Percentiles rank a stretch among this genome's conserved stretches.
phyloP scores from a whole-genome alignment of 2,113 vertebrate species.

The Dipodomys merriami region DNA sequence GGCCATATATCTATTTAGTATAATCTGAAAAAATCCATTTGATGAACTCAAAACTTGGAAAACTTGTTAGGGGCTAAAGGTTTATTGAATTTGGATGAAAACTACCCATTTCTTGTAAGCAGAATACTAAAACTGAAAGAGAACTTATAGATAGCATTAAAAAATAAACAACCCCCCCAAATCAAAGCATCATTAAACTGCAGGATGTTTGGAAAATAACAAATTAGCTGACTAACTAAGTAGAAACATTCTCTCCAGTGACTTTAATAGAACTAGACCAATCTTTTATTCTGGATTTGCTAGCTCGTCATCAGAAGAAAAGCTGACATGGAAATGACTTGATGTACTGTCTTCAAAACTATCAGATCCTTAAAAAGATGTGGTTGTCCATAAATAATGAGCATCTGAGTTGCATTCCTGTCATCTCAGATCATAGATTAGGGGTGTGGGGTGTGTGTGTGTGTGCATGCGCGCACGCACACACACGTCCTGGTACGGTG shows the following conservation, averaged over 20 bases:
- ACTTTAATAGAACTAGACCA: not conserved
- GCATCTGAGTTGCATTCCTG: not conserved
- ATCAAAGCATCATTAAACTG: not conserved
- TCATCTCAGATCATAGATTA: not conserved
- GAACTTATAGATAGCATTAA: not conserved
- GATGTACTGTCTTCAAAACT: not conserved
- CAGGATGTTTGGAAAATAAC: not conserved
- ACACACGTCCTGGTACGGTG: too few species aligned
- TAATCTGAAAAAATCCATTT: not conserved
- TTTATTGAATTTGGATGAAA: not conserved
- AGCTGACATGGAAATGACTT: not conserved
- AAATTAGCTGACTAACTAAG: not conserved
- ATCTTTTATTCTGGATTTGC: not conserved
- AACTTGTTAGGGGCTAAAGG: not conserved
- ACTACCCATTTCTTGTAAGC: not conserved
- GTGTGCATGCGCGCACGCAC: too few species aligned
- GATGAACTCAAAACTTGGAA: not conserved
- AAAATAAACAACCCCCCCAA: not conserved
- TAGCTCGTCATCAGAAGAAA: not conserved
- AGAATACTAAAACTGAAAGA: not conserved
- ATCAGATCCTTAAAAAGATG: not conserved
- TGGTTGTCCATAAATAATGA: not conserved
- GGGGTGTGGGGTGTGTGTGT: not conserved
- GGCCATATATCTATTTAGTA: not conserved
- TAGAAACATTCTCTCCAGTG: not conserved